These are phyloP conservation scores for Trissoscelio sp. DNA, from an alignment of 2,888 invertebrate genomes.

Conservation along the genomic window DNA sequence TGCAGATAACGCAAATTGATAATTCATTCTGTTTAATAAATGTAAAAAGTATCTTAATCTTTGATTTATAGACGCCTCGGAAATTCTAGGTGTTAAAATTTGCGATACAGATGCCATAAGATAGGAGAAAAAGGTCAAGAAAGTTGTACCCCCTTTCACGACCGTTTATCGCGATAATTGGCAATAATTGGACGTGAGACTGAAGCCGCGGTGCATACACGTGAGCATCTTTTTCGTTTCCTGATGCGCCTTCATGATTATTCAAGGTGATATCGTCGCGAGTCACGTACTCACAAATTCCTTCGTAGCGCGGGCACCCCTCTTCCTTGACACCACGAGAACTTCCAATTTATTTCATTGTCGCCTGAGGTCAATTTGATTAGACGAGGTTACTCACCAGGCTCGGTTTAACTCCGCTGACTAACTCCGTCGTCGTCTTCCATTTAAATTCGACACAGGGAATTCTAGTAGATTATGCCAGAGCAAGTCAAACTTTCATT, in stretches of 20 bases:
- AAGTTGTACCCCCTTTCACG: slow-evolving; percentile 41
- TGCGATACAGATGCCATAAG: slow-evolving; percentile 34
- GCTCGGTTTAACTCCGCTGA: slow-evolving; percentile 1
- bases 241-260: slow-evolving; percentile 49
- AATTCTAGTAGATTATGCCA: slow-evolving; percentile 38
- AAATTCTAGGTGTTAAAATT: slow-evolving; percentile 23
- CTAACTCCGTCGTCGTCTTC: slow-evolving; percentile 27
- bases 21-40: too few relatives aligned
- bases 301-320: slow-evolving; percentile 62
- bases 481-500: slow-evolving; percentile 55
- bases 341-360: slow-evolving; percentile 78
- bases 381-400: slow-evolving; percentile 72
- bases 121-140: slow-evolving; percentile 49
- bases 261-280: slow-evolving; percentile 57
- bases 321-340: slow-evolving; percentile 66
- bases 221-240: slow-evolving; percentile 51
- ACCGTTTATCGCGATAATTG: slow-evolving; percentile 54
- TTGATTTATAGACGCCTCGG: too few relatives aligned
- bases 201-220: slow-evolving; percentile 28
- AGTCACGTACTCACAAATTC: slow-evolving; percentile 65
- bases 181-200: slow-evolving; percentile 53
- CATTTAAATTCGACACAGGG: slow-evolving; percentile 45
- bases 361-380: slow-evolving; percentile 78
- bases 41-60: too few relatives aligned
- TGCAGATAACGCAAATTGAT: too few relatives aligned